Conservation (phyloP, 2,888 invertebrate species). For the Stictocephala bisonia region DNA sequence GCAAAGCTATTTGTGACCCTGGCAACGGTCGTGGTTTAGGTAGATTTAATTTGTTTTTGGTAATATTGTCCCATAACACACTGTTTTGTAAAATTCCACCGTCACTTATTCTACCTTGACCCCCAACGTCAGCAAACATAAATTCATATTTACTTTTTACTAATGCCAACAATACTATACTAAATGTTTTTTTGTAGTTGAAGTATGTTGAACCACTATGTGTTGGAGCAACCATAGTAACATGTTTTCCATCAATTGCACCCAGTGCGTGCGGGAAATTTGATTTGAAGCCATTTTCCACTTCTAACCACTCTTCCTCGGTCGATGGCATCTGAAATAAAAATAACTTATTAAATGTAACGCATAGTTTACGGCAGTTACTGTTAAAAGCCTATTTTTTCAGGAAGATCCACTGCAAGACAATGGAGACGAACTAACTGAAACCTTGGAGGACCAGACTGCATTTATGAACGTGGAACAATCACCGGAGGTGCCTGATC, state of each 20-base stretch:
- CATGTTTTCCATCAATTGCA: slow-evolving; percentile 60
- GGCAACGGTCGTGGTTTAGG: slow-evolving; percentile 49
- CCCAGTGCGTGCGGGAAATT: slow-evolving; percentile 52
- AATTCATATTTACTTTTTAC: slow-evolving; percentile 61
- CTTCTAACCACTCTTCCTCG: slow-evolving; percentile 45
- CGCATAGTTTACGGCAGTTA: slow-evolving; percentile 12
- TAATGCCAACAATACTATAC: slow-evolving; percentile 60
- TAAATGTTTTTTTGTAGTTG: slow-evolving; percentile 61
- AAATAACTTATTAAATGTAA: slow-evolving; percentile 7
- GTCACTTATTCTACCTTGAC: slow-evolving; percentile 60
- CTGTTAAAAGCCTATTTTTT: slow-evolving; percentile 12
- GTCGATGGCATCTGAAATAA: slow-evolving; percentile 49
- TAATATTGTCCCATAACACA: slow-evolving; percentile 50
- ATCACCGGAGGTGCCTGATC: slow-evolving; percentile 15
- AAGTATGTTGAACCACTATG: slow-evolving; percentile 59
- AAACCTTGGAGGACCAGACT: slow-evolving; percentile 11
- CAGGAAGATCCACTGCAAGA: slow-evolving; percentile 23
- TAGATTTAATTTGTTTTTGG: slow-evolving; percentile 41
- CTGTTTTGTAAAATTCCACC: slow-evolving; percentile 53
- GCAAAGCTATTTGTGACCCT: slow-evolving; percentile 44
- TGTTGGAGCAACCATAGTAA: slow-evolving; percentile 57
- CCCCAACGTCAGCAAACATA: slow-evolving; percentile 61
- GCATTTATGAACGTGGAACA: slow-evolving; percentile 25
- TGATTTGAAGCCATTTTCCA: slow-evolving; percentile 39
- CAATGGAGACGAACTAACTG: not conserved